phyloP scores from a whole-genome alignment of 2,888 invertebrate species.

The Xestoiulus laeticollis region DNA sequence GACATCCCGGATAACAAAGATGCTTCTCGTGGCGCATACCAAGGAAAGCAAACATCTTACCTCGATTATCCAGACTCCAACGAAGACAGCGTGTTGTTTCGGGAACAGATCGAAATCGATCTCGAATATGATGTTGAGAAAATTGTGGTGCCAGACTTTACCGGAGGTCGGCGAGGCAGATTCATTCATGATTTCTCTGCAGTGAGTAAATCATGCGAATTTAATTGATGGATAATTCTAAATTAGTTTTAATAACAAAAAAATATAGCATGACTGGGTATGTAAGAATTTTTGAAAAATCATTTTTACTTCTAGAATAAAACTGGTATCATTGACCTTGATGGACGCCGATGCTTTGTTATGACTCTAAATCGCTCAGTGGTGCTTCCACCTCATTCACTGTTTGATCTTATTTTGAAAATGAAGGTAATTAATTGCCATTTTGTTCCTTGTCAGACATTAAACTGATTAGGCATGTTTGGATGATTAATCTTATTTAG shows the following conservation, averaged over 20 bases:
- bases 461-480: neutral
- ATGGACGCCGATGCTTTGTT: conserved; percentile 82
- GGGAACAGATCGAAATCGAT: conserved; percentile 84
- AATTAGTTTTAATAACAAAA: no score
- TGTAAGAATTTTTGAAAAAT: neutral
- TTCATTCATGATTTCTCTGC: conserved; percentile 93
- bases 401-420: conserved; percentile 81
- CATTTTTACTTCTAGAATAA: conserved; percentile 67
- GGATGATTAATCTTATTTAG: neutral
- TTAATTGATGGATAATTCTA: neutral
- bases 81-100: conserved; percentile 69
- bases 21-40: conserved; percentile 51
- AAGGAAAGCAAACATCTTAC: conserved; percentile 55
- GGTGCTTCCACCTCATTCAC: conserved; percentile 80
- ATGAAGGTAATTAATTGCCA: conserved; percentile 73
- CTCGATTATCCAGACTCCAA: conserved; percentile 54
- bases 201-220: conserved; percentile 64
- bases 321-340: conserved; percentile 81
- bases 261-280: no score
- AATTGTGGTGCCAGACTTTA: conserved; percentile 86
- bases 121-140: conserved; percentile 78
- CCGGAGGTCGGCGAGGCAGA: conserved; percentile 80
- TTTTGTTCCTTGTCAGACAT: conserved; percentile 8
- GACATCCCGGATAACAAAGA: conserved; percentile 70
- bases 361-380: conserved; percentile 84